phyloP scores from a whole-genome alignment of 1,140 invertebrate species.

The Patella vulgata region DNA sequence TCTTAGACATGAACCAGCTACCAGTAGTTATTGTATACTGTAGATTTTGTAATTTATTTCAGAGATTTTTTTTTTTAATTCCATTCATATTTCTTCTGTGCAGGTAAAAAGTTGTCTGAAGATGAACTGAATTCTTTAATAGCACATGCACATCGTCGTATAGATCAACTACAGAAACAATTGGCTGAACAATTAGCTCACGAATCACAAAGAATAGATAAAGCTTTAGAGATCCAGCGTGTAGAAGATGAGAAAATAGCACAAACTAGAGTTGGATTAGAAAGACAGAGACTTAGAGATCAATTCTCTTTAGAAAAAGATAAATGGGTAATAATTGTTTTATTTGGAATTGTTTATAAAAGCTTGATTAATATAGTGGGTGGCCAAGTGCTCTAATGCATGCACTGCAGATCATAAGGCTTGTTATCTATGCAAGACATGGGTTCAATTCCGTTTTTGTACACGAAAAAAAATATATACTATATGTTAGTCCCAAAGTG shows the following conservation, averaged over 20 bases:
- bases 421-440: too few species aligned
- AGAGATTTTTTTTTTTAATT: too few species aligned
- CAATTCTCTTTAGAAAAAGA: slow-evolving; percentile 56
- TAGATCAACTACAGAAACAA: slow-evolving; percentile 70
- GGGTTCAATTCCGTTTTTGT: too few species aligned
- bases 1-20: too few species aligned
- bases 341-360: not conserved
- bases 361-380: too few species aligned
- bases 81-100: slow-evolving; percentile 7
- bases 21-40: too few species aligned
- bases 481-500: too few species aligned
- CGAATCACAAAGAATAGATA: slow-evolving; percentile 55
- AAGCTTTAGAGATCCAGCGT: slow-evolving; percentile 56
- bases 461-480: too few species aligned
- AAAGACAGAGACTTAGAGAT: slow-evolving; percentile 44
- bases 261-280: slow-evolving; percentile 37
- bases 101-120: slow-evolving; percentile 65
- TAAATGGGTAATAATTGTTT: slow-evolving; percentile 53
- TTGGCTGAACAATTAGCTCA: slow-evolving; percentile 66
- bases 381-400: too few species aligned
- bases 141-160: slow-evolving; percentile 69
- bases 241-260: slow-evolving; percentile 54
- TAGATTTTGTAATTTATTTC: too few species aligned
- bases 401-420: too few species aligned
- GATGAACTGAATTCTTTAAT: slow-evolving; percentile 70